These are phyloP conservation scores for Ornithorhynchus anatinus DNA, from an alignment of 2,113 vertebrate species.

Conservation along the genomic window DNA sequence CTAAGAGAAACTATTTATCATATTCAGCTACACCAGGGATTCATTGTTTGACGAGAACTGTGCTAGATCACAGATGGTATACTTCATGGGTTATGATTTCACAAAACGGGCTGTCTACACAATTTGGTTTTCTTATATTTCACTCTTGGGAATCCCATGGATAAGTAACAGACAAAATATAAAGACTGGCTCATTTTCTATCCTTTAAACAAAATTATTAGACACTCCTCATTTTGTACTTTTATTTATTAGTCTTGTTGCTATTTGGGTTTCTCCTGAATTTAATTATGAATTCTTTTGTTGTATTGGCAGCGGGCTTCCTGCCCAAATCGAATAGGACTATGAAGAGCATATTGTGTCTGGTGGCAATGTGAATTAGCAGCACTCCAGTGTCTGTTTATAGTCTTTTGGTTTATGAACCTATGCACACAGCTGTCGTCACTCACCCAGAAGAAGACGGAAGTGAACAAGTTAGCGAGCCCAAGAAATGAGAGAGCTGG, in stretches of 20 bases:
- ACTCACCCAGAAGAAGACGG: neutral
- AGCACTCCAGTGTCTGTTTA: neutral
- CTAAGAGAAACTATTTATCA: neutral
- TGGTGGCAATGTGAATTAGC: neutral
- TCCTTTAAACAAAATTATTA: neutral
- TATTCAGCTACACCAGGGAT: neutral
- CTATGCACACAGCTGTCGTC: neutral
- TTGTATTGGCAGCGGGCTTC: neutral
- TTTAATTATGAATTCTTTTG: neutral
- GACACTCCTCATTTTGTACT: neutral
- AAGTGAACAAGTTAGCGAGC: neutral
- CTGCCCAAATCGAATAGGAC: neutral
- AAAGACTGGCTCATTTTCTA: neutral
- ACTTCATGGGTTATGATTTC: slow-evolving; percentile 1
- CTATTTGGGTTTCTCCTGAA: neutral
- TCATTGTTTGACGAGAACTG: neutral
- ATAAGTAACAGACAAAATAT: neutral
- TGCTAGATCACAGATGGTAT: neutral
- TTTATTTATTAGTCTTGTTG: neutral
- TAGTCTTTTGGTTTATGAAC: neutral
- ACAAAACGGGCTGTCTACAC: neutral
- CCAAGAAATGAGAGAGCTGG: neutral
- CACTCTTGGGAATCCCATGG: neutral
- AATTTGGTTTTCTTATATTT: neutral
- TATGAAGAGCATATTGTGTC: neutral